Evolutionary conservation across 2,113 vertebrate species (phyloP).

Genomic region (Phainopepla nitens): DNA sequence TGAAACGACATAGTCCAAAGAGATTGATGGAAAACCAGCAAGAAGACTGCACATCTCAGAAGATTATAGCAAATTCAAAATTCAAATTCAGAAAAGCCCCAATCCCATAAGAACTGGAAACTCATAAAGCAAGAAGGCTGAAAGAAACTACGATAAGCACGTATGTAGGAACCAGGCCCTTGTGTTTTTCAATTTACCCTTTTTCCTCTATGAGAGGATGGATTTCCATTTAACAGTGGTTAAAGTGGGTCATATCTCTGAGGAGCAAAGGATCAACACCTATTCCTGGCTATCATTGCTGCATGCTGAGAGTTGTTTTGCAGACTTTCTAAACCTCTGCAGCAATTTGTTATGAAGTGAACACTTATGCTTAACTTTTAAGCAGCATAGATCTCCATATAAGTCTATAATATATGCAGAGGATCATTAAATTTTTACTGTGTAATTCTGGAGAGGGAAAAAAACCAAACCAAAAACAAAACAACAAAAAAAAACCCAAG

Average conservation of each 20-base stretch:
- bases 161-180: background rate
- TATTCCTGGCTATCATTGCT: background rate
- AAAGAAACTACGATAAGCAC: background rate
- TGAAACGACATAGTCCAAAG: background rate
- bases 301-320: background rate
- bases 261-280: background rate
- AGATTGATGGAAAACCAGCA: background rate
- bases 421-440: conserved; percentile 23
- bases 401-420: background rate
- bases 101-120: background rate
- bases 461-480: rapidly evolving
- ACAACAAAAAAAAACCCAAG: background rate
- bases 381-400: background rate
- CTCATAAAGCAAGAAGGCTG: background rate
- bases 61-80: background rate
- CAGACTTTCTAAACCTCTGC: background rate
- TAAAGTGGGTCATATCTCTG: background rate
- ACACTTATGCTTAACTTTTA: background rate
- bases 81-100: background rate
- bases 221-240: background rate
- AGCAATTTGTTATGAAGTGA: background rate
- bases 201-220: background rate
- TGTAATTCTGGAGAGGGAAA: background rate
- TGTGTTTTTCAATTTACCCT: background rate
- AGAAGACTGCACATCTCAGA: background rate